These are phyloP conservation scores for Mirounga angustirostris DNA, from an alignment of 2,113 vertebrate genomes.

Conservation along the genomic window DNA sequence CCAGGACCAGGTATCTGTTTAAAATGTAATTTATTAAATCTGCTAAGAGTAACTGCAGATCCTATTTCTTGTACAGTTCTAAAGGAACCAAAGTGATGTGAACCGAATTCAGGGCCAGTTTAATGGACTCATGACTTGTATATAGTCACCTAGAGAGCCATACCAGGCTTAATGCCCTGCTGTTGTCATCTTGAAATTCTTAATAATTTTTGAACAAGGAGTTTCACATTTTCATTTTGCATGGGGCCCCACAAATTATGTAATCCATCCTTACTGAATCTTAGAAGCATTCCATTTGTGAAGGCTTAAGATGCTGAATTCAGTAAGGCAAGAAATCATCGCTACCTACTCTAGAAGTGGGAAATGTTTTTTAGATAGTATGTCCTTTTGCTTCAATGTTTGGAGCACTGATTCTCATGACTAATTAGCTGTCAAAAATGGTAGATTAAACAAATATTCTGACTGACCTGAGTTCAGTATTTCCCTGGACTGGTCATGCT, in stretches of 20 bases:
- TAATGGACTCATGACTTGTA: background rate
- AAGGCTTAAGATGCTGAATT: background rate
- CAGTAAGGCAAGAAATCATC: background rate
- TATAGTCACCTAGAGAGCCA: background rate
- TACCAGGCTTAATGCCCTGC: background rate
- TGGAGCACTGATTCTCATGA: background rate
- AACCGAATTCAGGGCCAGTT: background rate
- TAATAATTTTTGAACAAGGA: background rate
- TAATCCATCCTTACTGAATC: background rate
- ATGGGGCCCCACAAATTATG: background rate
- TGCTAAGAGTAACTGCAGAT: background rate
- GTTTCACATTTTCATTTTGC: background rate
- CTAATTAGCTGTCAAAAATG: background rate
- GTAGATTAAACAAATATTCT: background rate
- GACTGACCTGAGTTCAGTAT: background rate
- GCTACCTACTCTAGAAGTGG: background rate
- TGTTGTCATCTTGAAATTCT: background rate
- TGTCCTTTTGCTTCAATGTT: background rate
- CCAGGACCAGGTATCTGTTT: background rate
- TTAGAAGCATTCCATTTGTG: background rate
- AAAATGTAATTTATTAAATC: background rate
- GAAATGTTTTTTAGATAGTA: background rate
- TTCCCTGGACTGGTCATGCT: background rate
- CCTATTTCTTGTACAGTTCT: background rate
- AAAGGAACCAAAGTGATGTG: background rate